A percentile compares a stretch with the other conserved stretches of the same genome.
phyloP scores from a whole-genome alignment of 2,797 vertebrate genomes.

The Myotis pilosus region DNA sequence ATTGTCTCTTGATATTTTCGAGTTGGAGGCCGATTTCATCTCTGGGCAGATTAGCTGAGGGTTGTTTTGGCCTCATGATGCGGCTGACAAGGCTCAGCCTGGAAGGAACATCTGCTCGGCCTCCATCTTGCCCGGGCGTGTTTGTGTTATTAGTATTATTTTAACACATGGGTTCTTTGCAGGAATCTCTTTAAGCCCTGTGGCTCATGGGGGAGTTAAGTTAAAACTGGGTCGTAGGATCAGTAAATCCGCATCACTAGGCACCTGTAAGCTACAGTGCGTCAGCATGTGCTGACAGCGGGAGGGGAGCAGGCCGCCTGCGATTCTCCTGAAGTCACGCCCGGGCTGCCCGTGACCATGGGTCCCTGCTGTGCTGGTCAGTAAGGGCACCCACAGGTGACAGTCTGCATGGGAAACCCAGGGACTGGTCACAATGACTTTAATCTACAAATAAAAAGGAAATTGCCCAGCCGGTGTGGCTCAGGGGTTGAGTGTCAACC shows the following conservation, averaged over 20 bases:
- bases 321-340: background rate
- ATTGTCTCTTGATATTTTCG: conserved; percentile 54
- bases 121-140: conserved; percentile 41
- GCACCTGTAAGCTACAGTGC: conserved; percentile 38
- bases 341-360: background rate
- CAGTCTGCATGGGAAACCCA: background rate
- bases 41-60: conserved; percentile 50
- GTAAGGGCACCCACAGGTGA: background rate
- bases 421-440: background rate
- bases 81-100: conserved; percentile 17
- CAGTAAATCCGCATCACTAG: conserved; percentile 29
- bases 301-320: background rate
- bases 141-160: conserved; percentile 48
- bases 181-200: conserved; percentile 50
- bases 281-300: background rate
- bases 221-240: conserved; percentile 68
- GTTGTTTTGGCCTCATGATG: conserved; percentile 37
- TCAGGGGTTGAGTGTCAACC: too few species aligned
- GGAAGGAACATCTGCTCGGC: conserved; percentile 35
- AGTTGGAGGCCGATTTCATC: conserved; percentile 27
- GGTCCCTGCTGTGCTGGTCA: background rate
- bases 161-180: conserved; percentile 62
- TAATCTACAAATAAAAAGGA: conserved; percentile 11
- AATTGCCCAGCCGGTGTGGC: background rate
- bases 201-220: conserved; percentile 62